phyloP scores from a whole-genome alignment of 2,888 invertebrate genomes.

The Chouioia cunea region DNA sequence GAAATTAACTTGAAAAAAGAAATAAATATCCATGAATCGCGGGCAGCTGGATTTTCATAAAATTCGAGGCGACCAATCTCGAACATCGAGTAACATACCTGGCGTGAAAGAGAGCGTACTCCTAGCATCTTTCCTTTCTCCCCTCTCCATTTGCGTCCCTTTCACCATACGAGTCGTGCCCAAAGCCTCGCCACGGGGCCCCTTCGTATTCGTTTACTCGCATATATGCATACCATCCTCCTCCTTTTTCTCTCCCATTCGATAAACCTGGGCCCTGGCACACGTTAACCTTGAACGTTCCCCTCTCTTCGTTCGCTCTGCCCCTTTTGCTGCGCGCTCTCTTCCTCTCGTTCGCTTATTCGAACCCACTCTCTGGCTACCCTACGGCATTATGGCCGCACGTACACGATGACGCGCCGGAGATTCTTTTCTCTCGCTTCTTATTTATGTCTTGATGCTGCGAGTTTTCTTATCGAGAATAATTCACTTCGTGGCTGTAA shows the following conservation, averaged over 20 bases:
- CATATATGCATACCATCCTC: conserved; percentile 13
- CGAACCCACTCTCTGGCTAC: neutral
- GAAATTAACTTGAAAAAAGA: neutral
- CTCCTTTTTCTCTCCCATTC: conserved; percentile 27
- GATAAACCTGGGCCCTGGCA: conserved; percentile 36
- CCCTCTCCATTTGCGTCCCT: neutral
- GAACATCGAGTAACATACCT: too few relatives aligned
- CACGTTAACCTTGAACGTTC: conserved; percentile 46
- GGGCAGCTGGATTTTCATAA: too few relatives aligned
- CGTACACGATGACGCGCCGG: conserved; percentile 7
- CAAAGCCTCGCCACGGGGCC: conserved; percentile 30
- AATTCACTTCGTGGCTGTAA: neutral
- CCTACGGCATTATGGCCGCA: conserved; percentile 13
- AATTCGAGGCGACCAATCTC: too few relatives aligned
- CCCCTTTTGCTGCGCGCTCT: conserved; percentile 13
- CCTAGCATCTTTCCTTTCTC: conserved; percentile 12
- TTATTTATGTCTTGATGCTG: conserved; percentile 9
- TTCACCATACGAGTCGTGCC: conserved; percentile 16
- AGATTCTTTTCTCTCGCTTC: conserved; percentile 2
- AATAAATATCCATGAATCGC: too few relatives aligned
- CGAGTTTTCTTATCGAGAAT: too few relatives aligned
- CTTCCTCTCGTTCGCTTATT: conserved; percentile 12
- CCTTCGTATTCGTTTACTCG: conserved; percentile 23
- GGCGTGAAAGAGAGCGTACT: neutral
- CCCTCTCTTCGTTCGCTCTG: neutral